A percentile compares a stretch with the other conserved stretches of the same genome.
These are phyloP conservation scores for Pandemis corylana DNA, from an alignment of 2,888 invertebrate species.

Conservation along the genomic window DNA sequence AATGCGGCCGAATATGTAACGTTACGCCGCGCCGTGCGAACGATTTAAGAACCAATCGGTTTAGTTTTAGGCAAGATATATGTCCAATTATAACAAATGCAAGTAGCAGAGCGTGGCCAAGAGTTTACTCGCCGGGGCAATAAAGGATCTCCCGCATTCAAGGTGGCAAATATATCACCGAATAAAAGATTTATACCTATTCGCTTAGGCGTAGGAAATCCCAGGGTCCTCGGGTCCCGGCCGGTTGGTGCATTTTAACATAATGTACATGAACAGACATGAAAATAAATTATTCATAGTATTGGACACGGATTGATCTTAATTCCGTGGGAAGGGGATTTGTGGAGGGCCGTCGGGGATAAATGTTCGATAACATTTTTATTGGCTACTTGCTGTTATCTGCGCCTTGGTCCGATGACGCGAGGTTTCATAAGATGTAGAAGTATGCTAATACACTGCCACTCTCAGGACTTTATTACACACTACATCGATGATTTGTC, in stretches of 20 bases:
- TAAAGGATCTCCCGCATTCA: slow-evolving; percentile 29
- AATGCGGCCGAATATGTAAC: too few relatives aligned
- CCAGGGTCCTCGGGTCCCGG: slow-evolving; percentile 42
- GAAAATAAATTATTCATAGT: slow-evolving; percentile 67
- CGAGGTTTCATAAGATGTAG: not conserved
- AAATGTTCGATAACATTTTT: slow-evolving; percentile 60
- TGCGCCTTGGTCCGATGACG: not conserved
- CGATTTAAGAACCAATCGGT: not conserved
- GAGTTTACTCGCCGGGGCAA: slow-evolving; percentile 36
- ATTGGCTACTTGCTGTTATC: slow-evolving; percentile 16
- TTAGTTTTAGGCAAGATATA: slow-evolving; percentile 4
- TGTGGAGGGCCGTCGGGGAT: slow-evolving; percentile 67
- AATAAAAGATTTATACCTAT: slow-evolving; percentile 41
- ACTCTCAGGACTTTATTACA: too few relatives aligned
- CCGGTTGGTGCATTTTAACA: slow-evolving; percentile 52
- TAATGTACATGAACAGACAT: slow-evolving; percentile 52
- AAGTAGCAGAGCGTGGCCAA: slow-evolving; percentile 27
- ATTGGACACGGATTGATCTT: slow-evolving; percentile 67
- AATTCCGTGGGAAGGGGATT: slow-evolving; percentile 70
- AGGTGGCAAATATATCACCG: slow-evolving; percentile 40
- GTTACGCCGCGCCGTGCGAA: not conserved
- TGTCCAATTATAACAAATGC: slow-evolving; percentile 36
- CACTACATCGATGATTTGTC: too few relatives aligned
- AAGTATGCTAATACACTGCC: not conserved
- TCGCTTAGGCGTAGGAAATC: slow-evolving; percentile 31